phyloP scores from a whole-genome alignment of 1,140 invertebrate genomes.

The Episyrphus balteatus region DNA sequence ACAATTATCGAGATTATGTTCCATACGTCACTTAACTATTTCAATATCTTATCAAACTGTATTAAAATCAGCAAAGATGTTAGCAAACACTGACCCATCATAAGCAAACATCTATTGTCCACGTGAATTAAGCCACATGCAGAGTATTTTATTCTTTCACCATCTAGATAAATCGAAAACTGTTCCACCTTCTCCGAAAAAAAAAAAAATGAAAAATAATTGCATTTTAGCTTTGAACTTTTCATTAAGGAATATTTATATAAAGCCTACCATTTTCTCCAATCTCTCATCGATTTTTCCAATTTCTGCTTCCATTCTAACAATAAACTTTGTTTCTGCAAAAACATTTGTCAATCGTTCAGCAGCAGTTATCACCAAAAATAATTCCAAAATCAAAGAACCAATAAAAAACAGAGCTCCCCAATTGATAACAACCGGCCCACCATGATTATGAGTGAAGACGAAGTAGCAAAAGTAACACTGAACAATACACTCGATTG shows the following conservation, averaged over 20 bases:
- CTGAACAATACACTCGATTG: conserved; percentile 4
- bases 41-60: conserved; percentile 4
- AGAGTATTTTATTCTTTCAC: neutral
- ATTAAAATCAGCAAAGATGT: conserved; percentile 3
- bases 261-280: too few species aligned
- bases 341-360: too few species aligned
- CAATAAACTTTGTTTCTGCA: too few species aligned
- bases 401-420: neutral
- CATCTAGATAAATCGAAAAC: conserved; percentile 3
- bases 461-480: conserved; percentile 5
- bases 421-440: neutral
- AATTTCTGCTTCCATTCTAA: too few species aligned
- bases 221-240: too few species aligned
- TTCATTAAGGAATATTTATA: too few species aligned
- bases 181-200: neutral
- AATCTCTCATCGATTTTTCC: too few species aligned
- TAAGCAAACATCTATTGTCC: conserved; percentile 3
- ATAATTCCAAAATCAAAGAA: conserved; percentile 4
- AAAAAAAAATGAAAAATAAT: neutral
- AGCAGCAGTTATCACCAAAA: neutral
- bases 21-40: neutral
- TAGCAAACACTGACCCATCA: neutral
- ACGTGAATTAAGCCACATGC: conserved; percentile 1
- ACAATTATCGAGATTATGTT: too few species aligned
- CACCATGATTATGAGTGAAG: neutral